Base-by-base conservation (phyloP, 2,113 vertebrate species). In the Lates calcarifer region DNA sequence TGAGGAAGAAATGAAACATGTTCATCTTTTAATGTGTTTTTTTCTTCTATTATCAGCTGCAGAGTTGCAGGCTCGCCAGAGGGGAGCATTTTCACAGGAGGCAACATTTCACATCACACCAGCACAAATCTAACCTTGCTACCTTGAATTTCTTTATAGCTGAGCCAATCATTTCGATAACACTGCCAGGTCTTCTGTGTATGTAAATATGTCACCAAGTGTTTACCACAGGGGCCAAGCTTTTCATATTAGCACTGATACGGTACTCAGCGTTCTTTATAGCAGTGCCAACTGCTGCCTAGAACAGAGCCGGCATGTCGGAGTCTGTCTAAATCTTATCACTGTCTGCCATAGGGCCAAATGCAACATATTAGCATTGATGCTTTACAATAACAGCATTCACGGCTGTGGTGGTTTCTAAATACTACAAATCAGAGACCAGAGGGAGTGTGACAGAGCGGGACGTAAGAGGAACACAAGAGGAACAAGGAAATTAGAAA, bases 181-280 rank as follows among this genome's bases (percentile, higher is more conserved):
- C 28, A 0, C 53, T 24, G 85, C 79, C 76, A 85, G 77, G 20
- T 72, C 61, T 35, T 83, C 64, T 60, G 73, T 69, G 62, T 43
- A 61, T 82, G 86, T 35, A 82, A 87, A 86, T 75, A 82, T 80
- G 85, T 75, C 85, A 79, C 35, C 18, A 26, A 43, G 73, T 75
- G 79, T 85, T 80, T 68, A 22, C 69, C 73, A 68, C 11, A 39
- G 13, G 53, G 73, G 66, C 85, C 62, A 70, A 70, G 80, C 70
- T 73, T 74, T 68, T 79, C 83, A 77, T 66, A 77, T 83, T 62
- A 88, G 63, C 60, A 10, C 33, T 70, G 83, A 79, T 82, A 76
- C 22, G 75, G 28, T 74, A 11, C 71, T 82, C 86, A 55, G 83
- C 24, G 0, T 63, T 82, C 78, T 88, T 84, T 88, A 73, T 66